Conservation (phyloP, 2,113 vertebrate genomes). For the Pterophyllum scalare region DNA sequence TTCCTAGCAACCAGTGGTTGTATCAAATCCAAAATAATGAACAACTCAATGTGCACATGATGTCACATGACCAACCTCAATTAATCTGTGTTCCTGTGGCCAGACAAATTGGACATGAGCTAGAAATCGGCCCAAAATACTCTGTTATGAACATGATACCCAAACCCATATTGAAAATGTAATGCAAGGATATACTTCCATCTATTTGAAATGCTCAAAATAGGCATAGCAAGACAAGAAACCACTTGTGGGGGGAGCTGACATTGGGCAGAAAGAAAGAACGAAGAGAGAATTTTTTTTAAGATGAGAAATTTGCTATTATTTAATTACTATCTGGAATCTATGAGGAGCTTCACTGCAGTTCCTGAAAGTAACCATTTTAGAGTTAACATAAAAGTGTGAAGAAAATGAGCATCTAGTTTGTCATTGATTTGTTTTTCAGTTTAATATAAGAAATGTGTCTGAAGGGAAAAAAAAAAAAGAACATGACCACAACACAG, state of each 20-base stretch:
- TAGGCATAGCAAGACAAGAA: too few species aligned
- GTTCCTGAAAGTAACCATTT: background rate
- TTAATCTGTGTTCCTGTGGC: background rate
- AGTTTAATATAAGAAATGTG: too few species aligned
- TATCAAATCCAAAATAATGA: background rate
- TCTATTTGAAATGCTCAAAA: too few species aligned
- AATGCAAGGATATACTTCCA: background rate
- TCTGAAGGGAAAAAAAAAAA: too few species aligned
- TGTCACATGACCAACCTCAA: background rate
- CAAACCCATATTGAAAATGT: background rate
- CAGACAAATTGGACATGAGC: background rate
- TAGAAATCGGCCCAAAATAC: accelerated
- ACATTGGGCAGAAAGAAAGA: background rate
- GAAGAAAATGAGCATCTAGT: background rate
- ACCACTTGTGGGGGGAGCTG: accelerated
- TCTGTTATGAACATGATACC: background rate
- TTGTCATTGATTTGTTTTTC: background rate
- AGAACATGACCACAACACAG: background rate
- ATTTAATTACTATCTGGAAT: background rate
- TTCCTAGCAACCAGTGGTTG: background rate
- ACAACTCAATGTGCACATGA: background rate
- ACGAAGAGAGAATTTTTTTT: background rate
- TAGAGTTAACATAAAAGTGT: background rate
- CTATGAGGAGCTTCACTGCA: background rate
- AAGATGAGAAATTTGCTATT: too few species aligned